A percentile compares a stretch with the other conserved stretches of the same genome.
These are phyloP conservation scores for Sinocyclocheilus anshuiensis DNA, from an alignment of 2,113 vertebrate species.

Conservation along the genomic window DNA sequence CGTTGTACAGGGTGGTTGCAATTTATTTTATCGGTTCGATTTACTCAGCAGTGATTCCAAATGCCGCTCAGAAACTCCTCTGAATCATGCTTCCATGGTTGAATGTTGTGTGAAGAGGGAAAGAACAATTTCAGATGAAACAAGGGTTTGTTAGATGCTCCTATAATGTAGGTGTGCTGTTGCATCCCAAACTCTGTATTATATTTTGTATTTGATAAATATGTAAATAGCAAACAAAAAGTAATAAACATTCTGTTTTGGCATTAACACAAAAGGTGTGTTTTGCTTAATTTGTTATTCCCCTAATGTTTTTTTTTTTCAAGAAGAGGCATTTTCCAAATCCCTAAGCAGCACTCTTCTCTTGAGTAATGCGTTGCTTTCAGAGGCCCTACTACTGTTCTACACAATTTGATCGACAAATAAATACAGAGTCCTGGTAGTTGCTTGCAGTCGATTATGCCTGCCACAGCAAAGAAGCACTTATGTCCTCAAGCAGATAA, in stretches of 20 bases:
- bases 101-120: neutral
- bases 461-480: slow-evolving; percentile 59
- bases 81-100: neutral
- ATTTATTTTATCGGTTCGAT: neutral
- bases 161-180: slow-evolving; percentile 64
- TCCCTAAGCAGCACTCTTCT: slow-evolving; percentile 24
- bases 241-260: slow-evolving; percentile 65
- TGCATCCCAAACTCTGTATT: slow-evolving; percentile 75
- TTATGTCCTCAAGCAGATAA: slow-evolving; percentile 49
- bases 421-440: neutral
- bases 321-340: slow-evolving; percentile 1
- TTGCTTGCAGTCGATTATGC: slow-evolving; percentile 44
- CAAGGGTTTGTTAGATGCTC: slow-evolving; percentile 30
- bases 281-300: slow-evolving; percentile 7
- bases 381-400: neutral
- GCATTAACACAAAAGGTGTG: slow-evolving; percentile 69
- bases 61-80: neutral
- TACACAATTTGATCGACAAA: slow-evolving; percentile 27
- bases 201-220: slow-evolving; percentile 85
- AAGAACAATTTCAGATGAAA: too few species aligned
- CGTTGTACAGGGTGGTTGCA: neutral
- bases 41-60: neutral
- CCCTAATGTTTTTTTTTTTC: neutral
- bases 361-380: slow-evolving; percentile 13
- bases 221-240: slow-evolving; percentile 83